Evolutionary conservation across 2,797 vertebrate species (phyloP).

Genomic region (Rhynchonycteris naso): DNA sequence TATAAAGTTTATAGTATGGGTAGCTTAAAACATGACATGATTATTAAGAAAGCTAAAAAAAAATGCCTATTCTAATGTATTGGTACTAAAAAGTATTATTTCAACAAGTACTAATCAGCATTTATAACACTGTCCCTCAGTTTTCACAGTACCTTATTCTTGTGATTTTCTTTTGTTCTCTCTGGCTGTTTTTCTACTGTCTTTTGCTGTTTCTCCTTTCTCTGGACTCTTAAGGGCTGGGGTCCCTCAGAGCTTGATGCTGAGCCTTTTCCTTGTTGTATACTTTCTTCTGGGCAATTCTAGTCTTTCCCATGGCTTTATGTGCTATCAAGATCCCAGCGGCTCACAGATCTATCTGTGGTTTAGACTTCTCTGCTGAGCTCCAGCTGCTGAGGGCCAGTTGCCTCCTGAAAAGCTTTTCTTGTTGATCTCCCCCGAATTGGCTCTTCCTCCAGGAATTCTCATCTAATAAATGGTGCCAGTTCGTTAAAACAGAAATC

Average conservation of each 20-base stretch:
- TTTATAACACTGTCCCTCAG: not conserved
- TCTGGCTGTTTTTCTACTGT: not conserved
- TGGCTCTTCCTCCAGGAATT: not conserved
- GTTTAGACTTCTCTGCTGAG: not conserved
- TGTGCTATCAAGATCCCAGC: not conserved
- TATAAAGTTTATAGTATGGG: not conserved
- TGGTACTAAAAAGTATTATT: slow-evolving; percentile 6
- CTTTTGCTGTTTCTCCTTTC: not conserved
- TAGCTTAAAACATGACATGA: slow-evolving; percentile 13
- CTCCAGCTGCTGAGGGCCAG: not conserved
- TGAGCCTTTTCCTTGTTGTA: not conserved
- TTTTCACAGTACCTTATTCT: not conserved
- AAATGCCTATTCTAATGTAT: not conserved
- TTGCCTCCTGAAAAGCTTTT: slow-evolving; percentile 11
- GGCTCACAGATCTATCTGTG: not conserved
- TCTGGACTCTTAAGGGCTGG: not conserved
- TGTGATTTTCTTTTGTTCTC: not conserved
- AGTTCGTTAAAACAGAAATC: not conserved
- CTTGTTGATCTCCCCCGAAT: not conserved
- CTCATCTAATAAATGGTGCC: not conserved
- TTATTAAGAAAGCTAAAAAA: slow-evolving; percentile 22
- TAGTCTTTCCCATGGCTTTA: not conserved
- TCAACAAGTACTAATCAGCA: not conserved
- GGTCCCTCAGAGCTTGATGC: not conserved
- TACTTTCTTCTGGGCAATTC: not conserved